phyloP scores from a whole-genome alignment of 2,797 vertebrate species.

The Kryptopterus vitreolus region DNA sequence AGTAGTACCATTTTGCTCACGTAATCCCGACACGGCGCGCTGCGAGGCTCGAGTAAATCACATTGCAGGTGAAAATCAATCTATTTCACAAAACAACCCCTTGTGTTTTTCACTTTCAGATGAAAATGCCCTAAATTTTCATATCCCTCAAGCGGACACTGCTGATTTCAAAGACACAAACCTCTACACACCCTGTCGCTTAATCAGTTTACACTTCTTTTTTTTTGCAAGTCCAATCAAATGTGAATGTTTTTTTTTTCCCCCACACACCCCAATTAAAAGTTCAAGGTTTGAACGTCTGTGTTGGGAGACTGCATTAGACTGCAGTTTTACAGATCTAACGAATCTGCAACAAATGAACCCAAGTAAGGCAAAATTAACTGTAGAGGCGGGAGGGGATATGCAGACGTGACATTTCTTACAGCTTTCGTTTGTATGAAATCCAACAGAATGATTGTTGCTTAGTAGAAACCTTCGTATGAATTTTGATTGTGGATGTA shows the following conservation, averaged over 20 bases:
- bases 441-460: not conserved
- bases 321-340: not conserved
- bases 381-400: not conserved
- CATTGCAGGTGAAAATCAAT: not conserved
- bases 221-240: not conserved
- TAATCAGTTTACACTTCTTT: not conserved
- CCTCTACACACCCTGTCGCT: not conserved
- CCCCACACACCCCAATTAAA: not conserved
- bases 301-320: not conserved
- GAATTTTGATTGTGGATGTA: not conserved
- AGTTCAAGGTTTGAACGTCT: not conserved
- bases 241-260: not conserved
- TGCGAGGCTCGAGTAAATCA: not conserved
- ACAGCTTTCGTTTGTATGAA: not conserved
- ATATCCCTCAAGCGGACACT: not conserved
- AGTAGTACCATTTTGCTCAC: not conserved
- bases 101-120: not conserved
- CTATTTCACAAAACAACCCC: not conserved
- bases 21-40: not conserved
- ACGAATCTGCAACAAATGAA: not conserved
- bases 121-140: slow-evolving; percentile 3
- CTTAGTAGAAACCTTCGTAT: not conserved
- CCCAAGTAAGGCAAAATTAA: not conserved
- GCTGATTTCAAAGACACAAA: not conserved
- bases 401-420: not conserved